These are phyloP conservation scores for Gadopsis bispinosus DNA, from an alignment of 2,797 vertebrate genomes.

Conservation along the genomic window DNA sequence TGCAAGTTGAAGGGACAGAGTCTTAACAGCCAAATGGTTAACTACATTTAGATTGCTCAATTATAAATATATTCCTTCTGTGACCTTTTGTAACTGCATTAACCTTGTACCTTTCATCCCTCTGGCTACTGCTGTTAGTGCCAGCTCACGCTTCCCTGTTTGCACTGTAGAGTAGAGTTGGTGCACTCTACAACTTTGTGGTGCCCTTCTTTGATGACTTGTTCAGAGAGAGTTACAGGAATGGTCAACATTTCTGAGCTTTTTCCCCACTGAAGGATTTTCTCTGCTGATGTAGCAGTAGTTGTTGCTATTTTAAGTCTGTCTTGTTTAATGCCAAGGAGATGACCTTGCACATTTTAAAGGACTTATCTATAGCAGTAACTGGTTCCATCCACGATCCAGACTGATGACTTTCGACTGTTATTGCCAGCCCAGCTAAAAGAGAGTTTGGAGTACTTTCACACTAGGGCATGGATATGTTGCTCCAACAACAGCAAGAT, in stretches of 20 bases:
- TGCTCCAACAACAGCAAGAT: conserved; percentile 12
- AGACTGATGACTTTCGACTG: background rate
- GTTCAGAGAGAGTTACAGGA: conserved; percentile 8
- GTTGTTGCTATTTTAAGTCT: conserved; percentile 13
- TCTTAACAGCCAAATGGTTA: background rate
- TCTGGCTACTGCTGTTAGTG: background rate
- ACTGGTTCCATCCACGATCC: conserved; percentile 7
- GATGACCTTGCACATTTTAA: conserved; percentile 27
- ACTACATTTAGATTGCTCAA: background rate
- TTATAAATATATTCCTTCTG: conserved; percentile 1
- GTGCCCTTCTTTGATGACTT: background rate
- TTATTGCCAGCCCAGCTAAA: background rate
- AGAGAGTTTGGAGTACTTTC: background rate
- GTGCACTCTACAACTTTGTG: background rate
- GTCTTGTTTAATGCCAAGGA: conserved; percentile 21
- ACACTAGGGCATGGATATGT: background rate
- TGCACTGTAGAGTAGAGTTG: background rate
- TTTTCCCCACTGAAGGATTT: conserved; percentile 13
- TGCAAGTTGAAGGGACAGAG: background rate
- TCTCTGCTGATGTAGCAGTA: background rate
- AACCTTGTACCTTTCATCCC: conserved; percentile 15
- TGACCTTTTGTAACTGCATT: conserved; percentile 6
- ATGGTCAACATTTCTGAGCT: background rate
- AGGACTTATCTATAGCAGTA: conserved; percentile 2
- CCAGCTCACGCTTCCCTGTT: conserved; percentile 10